Base-by-base conservation (phyloP, 37 sponge, comb jelly and placozoan genomes). In the Eunapius fragilis region DNA sequence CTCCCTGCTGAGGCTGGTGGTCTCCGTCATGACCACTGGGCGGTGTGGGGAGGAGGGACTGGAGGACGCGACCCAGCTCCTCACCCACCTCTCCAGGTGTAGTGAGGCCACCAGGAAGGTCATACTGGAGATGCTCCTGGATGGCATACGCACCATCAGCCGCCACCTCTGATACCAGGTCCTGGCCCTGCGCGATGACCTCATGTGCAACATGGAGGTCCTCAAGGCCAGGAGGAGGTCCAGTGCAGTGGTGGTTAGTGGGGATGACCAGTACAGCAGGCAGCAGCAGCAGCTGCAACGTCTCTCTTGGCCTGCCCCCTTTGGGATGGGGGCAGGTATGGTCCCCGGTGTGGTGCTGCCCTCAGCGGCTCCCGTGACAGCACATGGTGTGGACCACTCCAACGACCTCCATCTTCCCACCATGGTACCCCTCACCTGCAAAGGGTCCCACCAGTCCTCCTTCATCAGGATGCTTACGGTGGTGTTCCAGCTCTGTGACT, bases 391-490 rank as follows among this genome's bases (percentile, higher is more conserved):
- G 24, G 86, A 87, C 76, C 91, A 92, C 76, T 87, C 96, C 67
- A 69, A 94, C 34, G 98, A 98, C 74, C 87, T 97, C 26, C 99
- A 98, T 80, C 90, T 98, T 19, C 95, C 95, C 17, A 85, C 92
- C 17, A 98, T 98, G 99, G 82, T 81, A 25, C 94, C 95, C 11
- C 91, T 98, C 70, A 91, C 89, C 27, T 95, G 96, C 78, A 98
- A 98, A 75, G 89, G 81, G 45, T 93, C 94, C 14, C 96, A 94
- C 69, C 97, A 97, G 75, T 92, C 95, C 0, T 89, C 92, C 78
- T 97, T 98, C 89, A 85, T 98, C 67, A 71, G 99, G 27, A 89
- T 96, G 70, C 92, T 98, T 22, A 98, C 95, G 83, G 97, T 98
- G 26, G 85, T 96, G 34, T 90, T 89, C 49, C 92, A 92, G 38